Conservation (phyloP, 2,797 vertebrate species). For the Phoebastria nigripes region DNA sequence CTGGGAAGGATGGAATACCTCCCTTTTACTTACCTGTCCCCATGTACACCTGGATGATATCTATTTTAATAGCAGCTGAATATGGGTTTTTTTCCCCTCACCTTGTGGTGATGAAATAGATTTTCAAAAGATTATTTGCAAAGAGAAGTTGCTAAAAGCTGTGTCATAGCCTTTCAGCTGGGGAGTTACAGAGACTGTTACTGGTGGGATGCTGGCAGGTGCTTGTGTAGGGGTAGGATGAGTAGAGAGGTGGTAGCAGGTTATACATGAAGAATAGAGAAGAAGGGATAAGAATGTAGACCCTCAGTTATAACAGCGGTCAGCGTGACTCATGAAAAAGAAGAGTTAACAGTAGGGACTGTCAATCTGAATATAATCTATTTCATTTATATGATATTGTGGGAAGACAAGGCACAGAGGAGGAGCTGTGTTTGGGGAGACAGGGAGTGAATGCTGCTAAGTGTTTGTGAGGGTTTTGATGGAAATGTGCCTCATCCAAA, state of each 20-base stretch:
- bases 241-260: neutral
- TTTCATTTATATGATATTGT: neutral
- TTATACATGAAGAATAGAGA: neutral
- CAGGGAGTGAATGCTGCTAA: neutral
- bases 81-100: neutral
- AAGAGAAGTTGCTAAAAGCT: neutral
- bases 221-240: neutral
- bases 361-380: neutral
- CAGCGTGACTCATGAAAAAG: neutral
- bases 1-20: neutral
- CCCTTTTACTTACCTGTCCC: neutral
- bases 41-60: neutral
- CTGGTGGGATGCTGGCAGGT: neutral
- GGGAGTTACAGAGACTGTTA: neutral
- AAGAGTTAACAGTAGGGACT: neutral
- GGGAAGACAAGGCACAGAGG: neutral
- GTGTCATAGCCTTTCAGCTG: neutral
- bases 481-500: neutral
- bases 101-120: neutral
- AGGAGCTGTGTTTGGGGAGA: neutral
- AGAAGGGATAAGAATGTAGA: neutral
- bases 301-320: neutral
- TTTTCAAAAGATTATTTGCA: neutral
- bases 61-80: neutral
- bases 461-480: neutral